Base-by-base conservation (phyloP, 2,888 invertebrate species). In the Mesorhabditis sp. region DNA sequence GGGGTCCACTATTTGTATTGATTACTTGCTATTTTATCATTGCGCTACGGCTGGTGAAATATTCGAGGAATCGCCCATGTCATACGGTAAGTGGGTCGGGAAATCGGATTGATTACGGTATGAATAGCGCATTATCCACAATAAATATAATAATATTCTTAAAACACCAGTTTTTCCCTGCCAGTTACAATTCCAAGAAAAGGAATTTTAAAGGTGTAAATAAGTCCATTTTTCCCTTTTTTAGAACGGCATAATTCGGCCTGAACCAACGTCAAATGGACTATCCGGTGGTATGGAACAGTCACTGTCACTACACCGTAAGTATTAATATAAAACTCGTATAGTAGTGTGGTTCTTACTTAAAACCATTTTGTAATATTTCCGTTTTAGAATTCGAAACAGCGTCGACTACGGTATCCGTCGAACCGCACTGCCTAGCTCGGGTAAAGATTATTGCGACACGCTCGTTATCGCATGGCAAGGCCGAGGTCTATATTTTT, bases 1-100 rank as follows among this genome's bases (percentile, higher is more conserved):
- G 82, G 77, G 83, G 83, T 5, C 85, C 85, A 41, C 73, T 84
- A 43, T 61, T 80, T 28, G 74, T 80, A 5, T 73, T 85, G 43
- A 71, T 80, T 6, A 69, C 80, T 6, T 73, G 76, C 62, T 85
- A 85, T 66, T 75, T 74, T 3, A 71, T 82, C 58, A 85, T 85
- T 45, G 82, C 83, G 15, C 76, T 77, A 10, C 72, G 75, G 50
- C 74, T 85, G 43, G 75, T 80, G 71, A 76, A 82, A 43, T 83
- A 81, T 68, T 78, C 80, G 15, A 45, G 73, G 44, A 70, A 64
- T 63, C 68, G 62, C 43, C 75, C 58, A 13, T 10, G 58, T 13
- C 58, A 50, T 13, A 10, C 73, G 67, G 74, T 68, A 28, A 28
- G 28, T 28, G 28, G 28, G 28, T 28, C 28, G 28, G 28, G 2